Percentiles rank a stretch among this genome's conserved stretches.
Evolutionary conservation across 2,113 vertebrate genomes (phyloP).

Genomic region (Ranitomeya imitator): DNA sequence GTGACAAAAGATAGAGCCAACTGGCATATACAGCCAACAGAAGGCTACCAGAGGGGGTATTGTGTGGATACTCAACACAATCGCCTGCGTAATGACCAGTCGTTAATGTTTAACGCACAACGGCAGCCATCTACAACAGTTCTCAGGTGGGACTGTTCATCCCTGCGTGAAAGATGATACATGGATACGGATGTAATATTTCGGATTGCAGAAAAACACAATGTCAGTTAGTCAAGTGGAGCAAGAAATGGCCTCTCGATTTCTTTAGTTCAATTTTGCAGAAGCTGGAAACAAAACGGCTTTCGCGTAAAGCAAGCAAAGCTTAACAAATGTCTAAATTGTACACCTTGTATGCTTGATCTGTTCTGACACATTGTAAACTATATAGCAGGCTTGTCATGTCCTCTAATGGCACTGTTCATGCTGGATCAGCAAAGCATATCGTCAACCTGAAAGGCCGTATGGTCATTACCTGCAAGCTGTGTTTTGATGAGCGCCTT

Average conservation of each 20-base stretch:
- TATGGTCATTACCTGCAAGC: slow-evolving; percentile 37
- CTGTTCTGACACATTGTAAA: slow-evolving; percentile 17
- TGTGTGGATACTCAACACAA: neutral
- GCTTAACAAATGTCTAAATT: neutral
- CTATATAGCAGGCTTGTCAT: slow-evolving; percentile 24
- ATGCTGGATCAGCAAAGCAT: slow-evolving; percentile 41
- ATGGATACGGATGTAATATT: neutral
- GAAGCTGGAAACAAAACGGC: neutral
- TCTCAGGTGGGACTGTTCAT: neutral
- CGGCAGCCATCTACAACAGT: neutral
- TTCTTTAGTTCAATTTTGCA: neutral
- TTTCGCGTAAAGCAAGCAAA: neutral
- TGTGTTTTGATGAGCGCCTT: slow-evolving; percentile 23
- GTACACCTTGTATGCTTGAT: slow-evolving; percentile 14
- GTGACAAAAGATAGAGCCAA: slow-evolving; percentile 21
- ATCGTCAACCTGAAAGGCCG: slow-evolving; percentile 33
- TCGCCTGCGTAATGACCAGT: neutral
- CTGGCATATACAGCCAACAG: slow-evolving; percentile 30
- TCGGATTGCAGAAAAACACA: neutral
- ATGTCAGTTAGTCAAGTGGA: neutral
- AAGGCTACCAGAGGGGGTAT: slow-evolving; percentile 20
- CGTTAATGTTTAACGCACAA: too few species aligned
- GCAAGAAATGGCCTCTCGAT: neutral
- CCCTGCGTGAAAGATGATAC: neutral
- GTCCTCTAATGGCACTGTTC: slow-evolving; percentile 20